Evolutionary conservation across 2,888 invertebrate genomes (phyloP), one percentile per base, ranked within the genome.

Genomic region (Philereme vetulata): DNA sequence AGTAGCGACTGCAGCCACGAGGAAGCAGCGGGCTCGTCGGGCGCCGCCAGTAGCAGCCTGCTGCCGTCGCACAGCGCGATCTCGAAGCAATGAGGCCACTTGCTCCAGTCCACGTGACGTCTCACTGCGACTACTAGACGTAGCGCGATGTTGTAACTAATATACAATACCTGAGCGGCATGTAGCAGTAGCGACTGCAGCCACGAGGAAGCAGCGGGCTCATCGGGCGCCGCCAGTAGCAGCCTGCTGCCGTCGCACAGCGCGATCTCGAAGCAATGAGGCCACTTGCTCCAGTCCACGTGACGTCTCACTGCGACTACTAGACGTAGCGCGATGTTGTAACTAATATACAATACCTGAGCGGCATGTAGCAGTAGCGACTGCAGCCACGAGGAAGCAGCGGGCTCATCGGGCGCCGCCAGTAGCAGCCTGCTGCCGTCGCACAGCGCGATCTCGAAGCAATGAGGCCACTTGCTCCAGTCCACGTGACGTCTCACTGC

Each of bases 371-470:
- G 91, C 63, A 97, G 90, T 59, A 98, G 92, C 53, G 95, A 95
- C 81, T 97, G 97, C 51, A 97, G 88, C 98, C 98, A 98, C 64
- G 96, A 96, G 4, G 96, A 96, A 0, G 97, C 96, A 35, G 97
- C 96, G 63, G 95, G 95, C 76, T 97, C 96, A 74, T 97, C 96
- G 0, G 97, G 96, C 0, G 97, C 97, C 0, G 97, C 97, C 66
- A 98, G 90, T 76, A 96, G 94, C 58, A 96, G 91, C 3, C 95
- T 90, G 61, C 93, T 93, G 46, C 93, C 90, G 65, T 93, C 94
- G 5, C 95, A 94, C n/a, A 97, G 90, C 73, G 94, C 89, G 47
- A 94, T 93, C 81, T 97, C 97, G 86, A 98, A 97, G 70, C 97
- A 96, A 83, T 98, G 96, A 9, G 97, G 96, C 33, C 97, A 93